Evolutionary conservation across 2,888 invertebrate species (phyloP).

Genomic region (Scrobipalpa atriplicella): DNA sequence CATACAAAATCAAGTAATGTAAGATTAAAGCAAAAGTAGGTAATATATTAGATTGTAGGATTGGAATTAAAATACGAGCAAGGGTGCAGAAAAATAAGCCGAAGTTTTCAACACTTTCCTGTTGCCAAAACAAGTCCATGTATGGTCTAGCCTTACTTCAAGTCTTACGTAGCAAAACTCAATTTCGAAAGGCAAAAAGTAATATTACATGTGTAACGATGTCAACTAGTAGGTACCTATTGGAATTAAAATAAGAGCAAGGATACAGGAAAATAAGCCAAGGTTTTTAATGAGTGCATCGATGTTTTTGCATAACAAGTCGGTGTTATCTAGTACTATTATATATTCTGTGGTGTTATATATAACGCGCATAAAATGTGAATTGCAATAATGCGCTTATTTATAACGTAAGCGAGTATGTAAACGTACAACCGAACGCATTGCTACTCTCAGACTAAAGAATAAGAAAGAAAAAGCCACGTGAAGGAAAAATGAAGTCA

Average conservation of each 20-base stretch:
- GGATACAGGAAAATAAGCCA: conserved; percentile 6
- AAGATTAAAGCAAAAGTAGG: neutral
- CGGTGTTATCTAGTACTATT: too few species aligned
- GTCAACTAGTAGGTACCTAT: conserved; percentile 22
- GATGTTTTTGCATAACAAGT: conserved; percentile 15
- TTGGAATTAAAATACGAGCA: too few species aligned
- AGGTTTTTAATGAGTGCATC: conserved; percentile 3
- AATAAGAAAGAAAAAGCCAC: neutral
- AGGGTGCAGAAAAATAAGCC: too few species aligned
- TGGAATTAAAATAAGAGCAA: conserved; percentile 2
- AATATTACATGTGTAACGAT: neutral
- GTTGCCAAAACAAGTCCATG: too few species aligned
- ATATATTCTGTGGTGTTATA: too few species aligned
- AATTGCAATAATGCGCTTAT: conserved; percentile 5
- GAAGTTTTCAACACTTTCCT: too few species aligned
- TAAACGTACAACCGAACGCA: neutral
- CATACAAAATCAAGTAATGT: neutral
- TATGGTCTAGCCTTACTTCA: too few species aligned
- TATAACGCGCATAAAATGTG: neutral
- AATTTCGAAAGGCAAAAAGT: neutral
- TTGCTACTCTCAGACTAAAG: neutral
- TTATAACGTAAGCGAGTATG: conserved; percentile 5
- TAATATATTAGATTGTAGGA: too few species aligned
- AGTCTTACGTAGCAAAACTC: too few species aligned
- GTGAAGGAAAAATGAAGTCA: too few species aligned